Evolutionary conservation across 2,113 vertebrate genomes (phyloP), one percentile per base, ranked within the genome.

Genomic region (Passer montanus): DNA sequence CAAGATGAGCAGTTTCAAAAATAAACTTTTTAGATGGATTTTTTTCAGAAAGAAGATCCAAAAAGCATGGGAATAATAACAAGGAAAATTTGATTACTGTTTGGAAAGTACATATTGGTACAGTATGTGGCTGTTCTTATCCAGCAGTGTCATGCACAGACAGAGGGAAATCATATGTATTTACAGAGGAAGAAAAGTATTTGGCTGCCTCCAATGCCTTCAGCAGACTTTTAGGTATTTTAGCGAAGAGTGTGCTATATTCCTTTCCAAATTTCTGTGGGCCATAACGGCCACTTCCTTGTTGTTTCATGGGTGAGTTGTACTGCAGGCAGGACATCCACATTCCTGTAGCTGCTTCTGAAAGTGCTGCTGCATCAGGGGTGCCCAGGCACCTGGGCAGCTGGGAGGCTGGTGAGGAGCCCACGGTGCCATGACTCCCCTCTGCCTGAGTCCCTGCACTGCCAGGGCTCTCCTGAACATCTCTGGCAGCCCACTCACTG

Each of bases 401-500:
- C 27, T 13, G 17, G 27, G 79, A 49, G 56, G 27, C 18, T 49
- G 55, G 50, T 44, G 31, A 33, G 37, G 56, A 75, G 31, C 7
- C 50, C 18, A 15, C 0, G 0, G 26, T 3, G 3, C 52, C 4
- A 1, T 1, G 0, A 27, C 9, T 70, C n/a, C 37, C 16, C 15
- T 84, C 35, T 60, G 30, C 55, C 1, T 0, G 6, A 50, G 17
- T 15, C 1, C 9, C 24, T 3, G 0, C 28, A 43, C 20, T 75
- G 33, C 56, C 73, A n/a, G 20, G 41, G 17, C 30, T 66, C 56
- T 60, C 39, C 53, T 7, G 12, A 44, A 15, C 15, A 37, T 41
- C 44, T 12, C 43, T 31, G n/a, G 52, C 8, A 79, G 21, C 13
- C 16, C 27, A 8, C 18, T 41, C 4, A 3, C 20, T 10, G 11